Percentiles rank a stretch among this genome's conserved stretches.
Evolutionary conservation across 1,140 invertebrate genomes (phyloP).

Genomic region (Colletes gigas): DNA sequence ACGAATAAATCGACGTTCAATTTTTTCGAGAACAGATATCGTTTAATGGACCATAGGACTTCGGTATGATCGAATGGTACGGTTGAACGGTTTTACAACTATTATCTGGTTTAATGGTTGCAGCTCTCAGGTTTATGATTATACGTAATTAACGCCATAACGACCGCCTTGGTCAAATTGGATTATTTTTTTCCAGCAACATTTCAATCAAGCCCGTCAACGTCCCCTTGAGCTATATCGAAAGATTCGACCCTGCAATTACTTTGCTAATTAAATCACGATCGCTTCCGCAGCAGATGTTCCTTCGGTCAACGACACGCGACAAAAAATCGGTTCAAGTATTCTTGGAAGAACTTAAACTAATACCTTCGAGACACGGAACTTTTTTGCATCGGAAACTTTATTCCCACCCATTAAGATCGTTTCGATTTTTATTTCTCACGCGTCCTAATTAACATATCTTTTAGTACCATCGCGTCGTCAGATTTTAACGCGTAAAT

Average conservation of each 20-base stretch:
- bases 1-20: no score
- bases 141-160: conserved; percentile 79
- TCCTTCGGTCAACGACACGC: conserved; percentile 15
- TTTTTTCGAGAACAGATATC: neutral
- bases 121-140: conserved; percentile 71
- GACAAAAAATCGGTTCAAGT: conserved; percentile 17
- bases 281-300: conserved; percentile 63
- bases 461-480: no score
- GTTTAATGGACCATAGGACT: neutral
- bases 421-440: no score
- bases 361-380: no score
- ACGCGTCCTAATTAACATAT: no score
- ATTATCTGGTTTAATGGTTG: conserved; percentile 54
- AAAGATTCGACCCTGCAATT: conserved; percentile 79
- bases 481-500: no score
- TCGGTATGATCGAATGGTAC: neutral
- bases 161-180: conserved; percentile 75
- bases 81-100: conserved; percentile 47
- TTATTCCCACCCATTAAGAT: no score
- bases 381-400: neutral
- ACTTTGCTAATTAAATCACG: conserved; percentile 80
- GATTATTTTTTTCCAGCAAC: conserved; percentile 79
- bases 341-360: neutral
- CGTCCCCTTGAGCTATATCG: conserved; percentile 78
- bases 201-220: conserved; percentile 79